These are phyloP conservation scores for Bufo gargarizans DNA, from an alignment of 2,113 vertebrate genomes.

Conservation along the genomic window DNA sequence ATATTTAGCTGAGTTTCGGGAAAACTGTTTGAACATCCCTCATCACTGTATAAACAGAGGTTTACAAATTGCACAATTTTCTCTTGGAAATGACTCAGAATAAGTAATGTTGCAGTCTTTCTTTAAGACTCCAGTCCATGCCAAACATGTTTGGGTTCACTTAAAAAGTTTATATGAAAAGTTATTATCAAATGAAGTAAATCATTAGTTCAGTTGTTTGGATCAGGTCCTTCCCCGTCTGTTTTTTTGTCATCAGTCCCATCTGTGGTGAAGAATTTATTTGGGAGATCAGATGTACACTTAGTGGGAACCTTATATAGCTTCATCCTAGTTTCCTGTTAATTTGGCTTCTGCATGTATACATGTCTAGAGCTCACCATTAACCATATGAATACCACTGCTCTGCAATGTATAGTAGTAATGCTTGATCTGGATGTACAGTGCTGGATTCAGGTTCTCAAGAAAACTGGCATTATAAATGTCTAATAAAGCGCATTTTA, in stretches of 20 bases:
- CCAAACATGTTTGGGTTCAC: constrained; percentile 52
- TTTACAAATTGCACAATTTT: constrained; percentile 4
- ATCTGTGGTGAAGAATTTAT: constrained; percentile 45
- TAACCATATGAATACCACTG: neutral
- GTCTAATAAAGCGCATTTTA: no score
- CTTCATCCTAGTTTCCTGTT: constrained; percentile 59
- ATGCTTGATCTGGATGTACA: neutral
- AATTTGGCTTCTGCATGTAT: constrained; percentile 57
- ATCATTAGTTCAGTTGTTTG: constrained; percentile 5
- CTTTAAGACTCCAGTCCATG: neutral
- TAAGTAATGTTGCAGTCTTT: neutral
- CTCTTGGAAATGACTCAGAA: neutral
- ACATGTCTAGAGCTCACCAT: constrained; percentile 8
- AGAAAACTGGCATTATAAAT: neutral
- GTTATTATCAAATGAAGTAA: constrained; percentile 37
- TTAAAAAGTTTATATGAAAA: constrained; percentile 34
- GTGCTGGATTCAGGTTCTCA: neutral
- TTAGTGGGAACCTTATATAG: constrained; percentile 44
- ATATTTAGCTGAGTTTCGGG: neutral
- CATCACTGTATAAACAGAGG: neutral
- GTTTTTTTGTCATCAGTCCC: constrained; percentile 46
- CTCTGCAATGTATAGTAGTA: neutral
- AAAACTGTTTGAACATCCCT: neutral
- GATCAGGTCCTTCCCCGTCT: neutral
- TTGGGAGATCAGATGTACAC: constrained; percentile 51